Conservation (phyloP, 2,888 invertebrate genomes). For the Torymus texanus region DNA sequence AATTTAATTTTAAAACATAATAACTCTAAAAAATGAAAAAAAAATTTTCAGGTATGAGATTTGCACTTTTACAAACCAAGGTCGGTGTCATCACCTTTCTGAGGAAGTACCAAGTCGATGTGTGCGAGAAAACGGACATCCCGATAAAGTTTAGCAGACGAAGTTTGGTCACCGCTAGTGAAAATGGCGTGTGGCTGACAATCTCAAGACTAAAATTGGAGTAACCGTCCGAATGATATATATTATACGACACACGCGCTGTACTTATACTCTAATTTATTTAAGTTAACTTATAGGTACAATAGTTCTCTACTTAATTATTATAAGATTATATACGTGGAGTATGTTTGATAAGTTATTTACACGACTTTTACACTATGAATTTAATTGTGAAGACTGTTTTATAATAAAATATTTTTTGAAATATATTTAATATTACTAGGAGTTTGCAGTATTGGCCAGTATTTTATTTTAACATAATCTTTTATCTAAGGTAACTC, state of each 20-base stretch:
- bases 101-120: conserved; percentile 67
- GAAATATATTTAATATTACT: conserved; percentile 22
- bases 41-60: conserved; percentile 75
- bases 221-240: not conserved
- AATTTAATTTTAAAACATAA: too few species aligned
- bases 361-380: conserved; percentile 6
- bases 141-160: conserved; percentile 71
- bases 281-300: not conserved
- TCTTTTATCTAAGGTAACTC: too few species aligned
- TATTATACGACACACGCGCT: not conserved
- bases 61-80: conserved; percentile 78
- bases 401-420: conserved; percentile 33
- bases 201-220: conserved; percentile 58
- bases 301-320: conserved; percentile 7
- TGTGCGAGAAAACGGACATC: conserved; percentile 65
- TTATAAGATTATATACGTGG: not conserved
- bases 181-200: conserved; percentile 69
- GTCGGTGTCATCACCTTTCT: conserved; percentile 76
- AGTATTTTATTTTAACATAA: too few species aligned
- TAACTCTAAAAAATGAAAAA: not conserved
- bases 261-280: conserved; percentile 27
- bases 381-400: conserved; percentile 26
- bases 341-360: conserved; percentile 5
- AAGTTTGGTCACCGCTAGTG: conserved; percentile 70
- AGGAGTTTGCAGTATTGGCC: too few species aligned